A percentile compares a stretch with the other conserved stretches of the same genome.
Conservation (phyloP, 23 tunicate genomes). For the Halocynthia aurantium region DNA sequence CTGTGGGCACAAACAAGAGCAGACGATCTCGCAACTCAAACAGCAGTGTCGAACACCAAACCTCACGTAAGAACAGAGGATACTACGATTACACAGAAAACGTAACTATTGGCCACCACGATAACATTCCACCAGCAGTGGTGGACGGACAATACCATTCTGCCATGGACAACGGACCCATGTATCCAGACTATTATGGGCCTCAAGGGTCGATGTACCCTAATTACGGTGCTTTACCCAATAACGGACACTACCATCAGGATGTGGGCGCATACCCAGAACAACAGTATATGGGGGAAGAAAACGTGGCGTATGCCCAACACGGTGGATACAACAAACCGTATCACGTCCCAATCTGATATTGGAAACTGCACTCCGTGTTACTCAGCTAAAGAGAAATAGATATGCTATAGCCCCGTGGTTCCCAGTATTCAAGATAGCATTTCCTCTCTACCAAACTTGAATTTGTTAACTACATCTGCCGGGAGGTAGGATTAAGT, state of each 20-base stretch:
- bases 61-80: constrained; percentile 2
- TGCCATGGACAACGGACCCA: constrained; percentile 7
- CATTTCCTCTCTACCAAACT: no score
- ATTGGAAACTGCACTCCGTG: no score
- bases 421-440: no score
- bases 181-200: constrained; percentile 25
- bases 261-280: constrained; percentile 22
- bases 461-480: no score
- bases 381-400: no score
- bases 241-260: constrained; percentile 4
- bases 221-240: constrained; percentile 10
- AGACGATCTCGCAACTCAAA: constrained; percentile 16
- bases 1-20: constrained; percentile 2
- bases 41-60: neutral
- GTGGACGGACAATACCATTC: constrained; percentile 27
- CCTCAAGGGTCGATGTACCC: neutral
- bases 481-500: no score
- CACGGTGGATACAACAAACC: neutral
- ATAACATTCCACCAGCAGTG: neutral
- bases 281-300: neutral
- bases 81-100: constrained; percentile 19
- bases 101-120: constrained; percentile 5
- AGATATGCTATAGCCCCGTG: no score
- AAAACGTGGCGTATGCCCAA: constrained; percentile 3
- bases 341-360: constrained; percentile 17